phyloP scores from a whole-genome alignment of 1,140 invertebrate species.

The Drosophila setifemur region DNA sequence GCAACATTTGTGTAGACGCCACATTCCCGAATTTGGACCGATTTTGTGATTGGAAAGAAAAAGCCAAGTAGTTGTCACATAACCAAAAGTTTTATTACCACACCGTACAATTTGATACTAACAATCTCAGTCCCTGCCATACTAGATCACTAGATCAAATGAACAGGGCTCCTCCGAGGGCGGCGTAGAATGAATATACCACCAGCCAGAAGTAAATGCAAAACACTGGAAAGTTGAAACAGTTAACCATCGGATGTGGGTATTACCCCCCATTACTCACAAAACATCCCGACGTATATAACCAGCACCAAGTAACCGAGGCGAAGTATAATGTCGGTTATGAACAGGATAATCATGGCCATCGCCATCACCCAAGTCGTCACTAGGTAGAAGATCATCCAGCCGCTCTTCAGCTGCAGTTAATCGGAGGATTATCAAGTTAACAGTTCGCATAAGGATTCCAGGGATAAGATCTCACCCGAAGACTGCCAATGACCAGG shows the following conservation, averaged over 20 bases:
- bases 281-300: conserved; percentile 21
- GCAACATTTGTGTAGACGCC: conserved; percentile 22
- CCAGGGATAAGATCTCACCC: conserved; percentile 3
- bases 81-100: conserved; percentile 2
- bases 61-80: conserved; percentile 8
- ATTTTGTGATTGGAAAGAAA: conserved; percentile 37
- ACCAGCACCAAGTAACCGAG: conserved; percentile 37
- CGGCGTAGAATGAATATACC: conserved; percentile 63
- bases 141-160: conserved; percentile 23
- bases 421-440: neutral
- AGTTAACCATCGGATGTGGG: too few species aligned
- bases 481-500: conserved; percentile 26
- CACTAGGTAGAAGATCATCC: conserved; percentile 50
- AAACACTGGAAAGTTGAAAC: conserved; percentile 12
- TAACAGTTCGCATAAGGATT: too few species aligned
- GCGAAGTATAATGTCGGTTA: conserved; percentile 41
- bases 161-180: conserved; percentile 51
- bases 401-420: conserved; percentile 29
- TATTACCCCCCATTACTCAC: too few species aligned
- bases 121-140: neutral
- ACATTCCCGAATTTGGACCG: too few species aligned
- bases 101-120: neutral
- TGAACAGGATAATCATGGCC: conserved; percentile 40
- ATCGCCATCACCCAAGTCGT: conserved; percentile 20
- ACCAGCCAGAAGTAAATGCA: conserved; percentile 53